Conservation (phyloP, 2,113 vertebrate genomes). For the Cavia aperea region DNA sequence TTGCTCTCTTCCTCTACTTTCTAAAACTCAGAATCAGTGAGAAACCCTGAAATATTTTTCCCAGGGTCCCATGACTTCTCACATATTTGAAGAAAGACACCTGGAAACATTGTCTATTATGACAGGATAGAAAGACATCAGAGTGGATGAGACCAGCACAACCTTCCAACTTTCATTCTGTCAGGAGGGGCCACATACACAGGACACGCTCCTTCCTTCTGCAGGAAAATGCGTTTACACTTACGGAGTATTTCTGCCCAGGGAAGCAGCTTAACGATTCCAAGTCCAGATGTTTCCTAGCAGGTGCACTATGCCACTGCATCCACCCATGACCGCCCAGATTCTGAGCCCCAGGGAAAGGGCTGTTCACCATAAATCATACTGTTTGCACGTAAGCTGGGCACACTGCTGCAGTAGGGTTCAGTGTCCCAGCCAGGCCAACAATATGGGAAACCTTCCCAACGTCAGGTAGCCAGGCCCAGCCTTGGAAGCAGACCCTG, state of each 20-base stretch:
- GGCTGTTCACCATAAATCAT: not conserved
- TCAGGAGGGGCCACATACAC: accelerated
- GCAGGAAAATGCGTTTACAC: not conserved
- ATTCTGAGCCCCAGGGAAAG: not conserved
- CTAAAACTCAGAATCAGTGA: not conserved
- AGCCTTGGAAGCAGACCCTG: not conserved
- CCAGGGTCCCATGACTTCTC: not conserved
- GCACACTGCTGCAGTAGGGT: not conserved
- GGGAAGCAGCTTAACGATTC: not conserved
- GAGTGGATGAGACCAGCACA: not conserved
- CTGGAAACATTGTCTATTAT: not conserved
- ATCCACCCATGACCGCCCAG: not conserved
- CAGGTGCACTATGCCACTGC: not conserved
- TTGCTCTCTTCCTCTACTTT: not conserved
- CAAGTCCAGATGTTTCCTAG: not conserved
- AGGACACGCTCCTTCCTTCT: not conserved
- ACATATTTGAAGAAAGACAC: not conserved
- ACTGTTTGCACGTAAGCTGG: not conserved
- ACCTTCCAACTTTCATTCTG: not conserved
- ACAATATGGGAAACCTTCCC: not conserved
- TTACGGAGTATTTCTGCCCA: not conserved
- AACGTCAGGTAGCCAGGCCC: not conserved
- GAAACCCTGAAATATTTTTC: not conserved
- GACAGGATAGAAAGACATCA: not conserved
- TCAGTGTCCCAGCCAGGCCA: not conserved